Evolutionary conservation across 2,888 invertebrate species (phyloP).

Genomic region (Xylota segnis): DNA sequence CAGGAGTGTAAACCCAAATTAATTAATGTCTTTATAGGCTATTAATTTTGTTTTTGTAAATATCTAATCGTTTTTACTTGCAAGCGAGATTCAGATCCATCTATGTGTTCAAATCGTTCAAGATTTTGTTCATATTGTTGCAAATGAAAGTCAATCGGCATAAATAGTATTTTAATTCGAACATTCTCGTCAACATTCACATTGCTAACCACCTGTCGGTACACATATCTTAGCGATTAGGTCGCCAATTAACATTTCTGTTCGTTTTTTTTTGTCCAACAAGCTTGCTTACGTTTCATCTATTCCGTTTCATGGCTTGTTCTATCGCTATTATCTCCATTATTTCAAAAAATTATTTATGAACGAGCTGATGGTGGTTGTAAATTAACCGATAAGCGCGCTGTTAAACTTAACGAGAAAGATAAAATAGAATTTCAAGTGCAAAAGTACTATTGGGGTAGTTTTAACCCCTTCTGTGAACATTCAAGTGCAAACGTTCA

Average conservation of each 20-base stretch:
- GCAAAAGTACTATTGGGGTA: constrained; percentile 31
- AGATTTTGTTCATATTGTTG: too few species aligned
- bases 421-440: constrained; percentile 41
- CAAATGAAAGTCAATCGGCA: too few species aligned
- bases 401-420: constrained; percentile 11
- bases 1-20: too few species aligned
- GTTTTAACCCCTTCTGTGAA: neutral
- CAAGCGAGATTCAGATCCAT: too few species aligned
- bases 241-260: neutral
- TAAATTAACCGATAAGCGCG: constrained; percentile 39
- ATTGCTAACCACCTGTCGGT: neutral
- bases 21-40: too few species aligned
- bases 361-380: neutral
- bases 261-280: neutral
- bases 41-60: too few species aligned
- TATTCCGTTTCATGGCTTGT: neutral
- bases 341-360: constrained; percentile 31
- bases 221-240: neutral
- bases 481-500: constrained; percentile 34
- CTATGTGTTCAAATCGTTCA: too few species aligned
- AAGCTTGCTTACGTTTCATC: neutral
- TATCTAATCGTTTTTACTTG: too few species aligned
- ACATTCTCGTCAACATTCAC: neutral
- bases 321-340: neutral
- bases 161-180: neutral